A percentile compares a stretch with the other conserved stretches of the same genome.
These are phyloP conservation scores for Oryzias sinensis DNA, from an alignment of 2,797 vertebrate genomes.

Conservation along the genomic window DNA sequence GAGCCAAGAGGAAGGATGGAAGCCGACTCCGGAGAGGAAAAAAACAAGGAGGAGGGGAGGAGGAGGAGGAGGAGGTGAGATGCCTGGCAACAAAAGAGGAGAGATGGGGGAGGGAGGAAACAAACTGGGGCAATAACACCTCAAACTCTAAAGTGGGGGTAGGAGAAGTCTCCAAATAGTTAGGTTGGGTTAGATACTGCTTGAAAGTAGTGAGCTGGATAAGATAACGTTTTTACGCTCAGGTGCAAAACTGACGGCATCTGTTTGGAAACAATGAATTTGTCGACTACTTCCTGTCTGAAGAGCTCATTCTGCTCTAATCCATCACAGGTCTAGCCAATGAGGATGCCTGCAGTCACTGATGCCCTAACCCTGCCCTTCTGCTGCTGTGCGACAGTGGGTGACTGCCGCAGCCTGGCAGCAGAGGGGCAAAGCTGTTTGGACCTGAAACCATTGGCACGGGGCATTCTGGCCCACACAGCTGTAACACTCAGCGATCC, in stretches of 20 bases:
- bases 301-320: slow-evolving; percentile 21
- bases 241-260: background rate
- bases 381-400: background rate
- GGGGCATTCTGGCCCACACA: background rate
- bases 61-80: slow-evolving; percentile 38
- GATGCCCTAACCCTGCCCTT: background rate
- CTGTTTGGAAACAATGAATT: slow-evolving; percentile 3
- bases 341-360: background rate
- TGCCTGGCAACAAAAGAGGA: slow-evolving; percentile 45
- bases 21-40: slow-evolving; percentile 26
- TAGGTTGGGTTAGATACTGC: slow-evolving; percentile 42
- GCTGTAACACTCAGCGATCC: background rate
- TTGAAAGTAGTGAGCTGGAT: slow-evolving; percentile 12
- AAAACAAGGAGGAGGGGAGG: background rate
- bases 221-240: slow-evolving; percentile 15
- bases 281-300: slow-evolving; percentile 23
- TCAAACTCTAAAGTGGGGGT: slow-evolving; percentile 16
- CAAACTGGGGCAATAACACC: slow-evolving; percentile 39
- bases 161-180: slow-evolving; percentile 9
- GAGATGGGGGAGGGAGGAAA: slow-evolving; percentile 47
- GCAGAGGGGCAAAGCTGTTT: slow-evolving; percentile 20
- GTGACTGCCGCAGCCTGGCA: slow-evolving; percentile 5
- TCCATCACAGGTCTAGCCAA: slow-evolving; percentile 33
- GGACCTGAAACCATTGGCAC: slow-evolving; percentile 10
- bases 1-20: slow-evolving; percentile 60